Evolutionary conservation across 2,113 vertebrate genomes (phyloP).

Genomic region (Fulmarus glacialis): DNA sequence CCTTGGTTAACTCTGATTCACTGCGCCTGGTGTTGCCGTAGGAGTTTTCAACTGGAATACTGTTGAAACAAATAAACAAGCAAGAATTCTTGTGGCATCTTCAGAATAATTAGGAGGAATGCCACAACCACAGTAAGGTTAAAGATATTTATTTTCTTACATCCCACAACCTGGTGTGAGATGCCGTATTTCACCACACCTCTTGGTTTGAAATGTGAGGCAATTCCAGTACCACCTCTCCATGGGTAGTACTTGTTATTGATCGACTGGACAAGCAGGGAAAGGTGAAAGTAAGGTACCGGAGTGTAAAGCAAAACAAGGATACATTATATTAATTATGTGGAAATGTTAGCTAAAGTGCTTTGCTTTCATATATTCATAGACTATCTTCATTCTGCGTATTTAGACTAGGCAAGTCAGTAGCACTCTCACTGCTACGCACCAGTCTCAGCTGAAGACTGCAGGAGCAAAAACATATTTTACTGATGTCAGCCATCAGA

Average conservation of each 20-base stretch:
- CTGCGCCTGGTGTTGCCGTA: background rate
- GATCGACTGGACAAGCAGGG: background rate
- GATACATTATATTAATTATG: background rate
- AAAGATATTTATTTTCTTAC: conserved; percentile 9
- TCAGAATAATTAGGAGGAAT: conserved; percentile 48
- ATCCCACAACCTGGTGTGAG: background rate
- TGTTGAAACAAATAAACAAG: conserved; percentile 9
- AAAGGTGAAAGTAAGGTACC: background rate
- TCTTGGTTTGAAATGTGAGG: background rate
- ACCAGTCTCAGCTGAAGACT: background rate
- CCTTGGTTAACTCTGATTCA: background rate
- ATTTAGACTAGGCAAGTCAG: background rate
- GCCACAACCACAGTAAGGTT: conserved; percentile 16
- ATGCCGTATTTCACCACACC: background rate
- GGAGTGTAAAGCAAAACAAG: background rate
- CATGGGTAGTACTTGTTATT: background rate
- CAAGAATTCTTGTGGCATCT: conserved; percentile 51
- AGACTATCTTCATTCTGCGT: background rate
- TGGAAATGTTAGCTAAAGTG: background rate
- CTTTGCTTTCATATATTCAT: background rate
- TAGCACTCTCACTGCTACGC: background rate
- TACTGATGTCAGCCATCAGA: background rate
- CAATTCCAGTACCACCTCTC: background rate
- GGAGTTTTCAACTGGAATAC: conserved; percentile 45
- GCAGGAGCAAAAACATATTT: background rate